A percentile compares a stretch with the other conserved stretches of the same genome.
These are phyloP conservation scores for Drosophila putrida DNA, from an alignment of 2,888 invertebrate species.

Conservation along the genomic window DNA sequence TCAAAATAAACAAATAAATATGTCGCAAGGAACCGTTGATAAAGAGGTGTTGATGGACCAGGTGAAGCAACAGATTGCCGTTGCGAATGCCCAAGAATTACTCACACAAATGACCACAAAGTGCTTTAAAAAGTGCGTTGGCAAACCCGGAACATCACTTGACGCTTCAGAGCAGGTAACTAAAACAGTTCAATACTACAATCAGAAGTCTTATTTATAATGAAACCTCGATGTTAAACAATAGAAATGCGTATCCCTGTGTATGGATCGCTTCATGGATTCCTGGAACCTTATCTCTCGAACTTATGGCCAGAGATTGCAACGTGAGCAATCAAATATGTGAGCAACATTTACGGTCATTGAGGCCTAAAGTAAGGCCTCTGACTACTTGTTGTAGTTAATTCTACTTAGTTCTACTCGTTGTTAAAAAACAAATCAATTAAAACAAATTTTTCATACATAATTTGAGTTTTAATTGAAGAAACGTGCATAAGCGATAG, in stretches of 20 bases:
- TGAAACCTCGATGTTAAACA: conserved; percentile 69
- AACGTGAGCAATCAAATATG: conserved; percentile 87
- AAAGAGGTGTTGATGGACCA: conserved; percentile 96
- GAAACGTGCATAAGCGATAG: conserved; percentile 56
- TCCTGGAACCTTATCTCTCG: conserved; percentile 96
- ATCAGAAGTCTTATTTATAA: background rate
- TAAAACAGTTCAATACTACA: background rate
- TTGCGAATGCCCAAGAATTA: conserved; percentile 97
- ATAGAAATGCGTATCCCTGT: conserved; percentile 98
- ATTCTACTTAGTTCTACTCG: conserved; percentile 45
- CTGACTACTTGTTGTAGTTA: conserved; percentile 35
- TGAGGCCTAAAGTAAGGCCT: conserved; percentile 1
- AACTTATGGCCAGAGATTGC: conserved; percentile 93
- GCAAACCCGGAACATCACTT: conserved; percentile 94
- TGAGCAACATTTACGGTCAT: conserved; percentile 32
- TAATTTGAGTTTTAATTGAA: conserved; percentile 39
- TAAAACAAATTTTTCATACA: conserved; percentile 54
- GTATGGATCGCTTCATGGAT: conserved; percentile 99
- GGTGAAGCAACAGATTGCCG: conserved; percentile 97
- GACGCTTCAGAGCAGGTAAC: conserved; percentile 94
- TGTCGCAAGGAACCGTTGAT: conserved; percentile 88
- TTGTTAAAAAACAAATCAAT: conserved; percentile 47
- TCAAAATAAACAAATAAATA: conserved; percentile 39
- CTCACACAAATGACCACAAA: conserved; percentile 98
- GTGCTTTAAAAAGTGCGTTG: conserved; percentile 97